These are phyloP conservation scores for Drosophila kepulauana DNA, from an alignment of 1,140 invertebrate species.

Conservation along the genomic window DNA sequence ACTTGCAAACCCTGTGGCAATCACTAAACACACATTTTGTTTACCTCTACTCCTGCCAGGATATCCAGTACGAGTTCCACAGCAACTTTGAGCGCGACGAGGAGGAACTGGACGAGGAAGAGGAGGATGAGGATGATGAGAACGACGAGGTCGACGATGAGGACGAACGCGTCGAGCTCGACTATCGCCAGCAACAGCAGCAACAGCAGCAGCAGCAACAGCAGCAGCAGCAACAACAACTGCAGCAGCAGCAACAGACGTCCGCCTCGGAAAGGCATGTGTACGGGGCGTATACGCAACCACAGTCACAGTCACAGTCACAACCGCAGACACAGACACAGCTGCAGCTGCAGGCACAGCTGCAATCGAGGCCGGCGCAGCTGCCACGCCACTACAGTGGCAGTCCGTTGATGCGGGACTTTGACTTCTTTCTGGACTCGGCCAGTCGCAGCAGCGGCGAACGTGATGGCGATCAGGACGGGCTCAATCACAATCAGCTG, in stretches of 20 bases:
- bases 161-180: constrained; percentile 58
- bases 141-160: constrained; percentile 68
- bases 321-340: constrained; percentile 45
- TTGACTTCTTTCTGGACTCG: constrained; percentile 84
- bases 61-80: constrained; percentile 84
- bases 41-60: constrained; percentile 43
- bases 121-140: constrained; percentile 68
- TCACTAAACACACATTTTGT: neutral
- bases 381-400: constrained; percentile 71
- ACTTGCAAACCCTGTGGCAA: too few relatives aligned
- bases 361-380: constrained; percentile 39
- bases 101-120: constrained; percentile 74
- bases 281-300: constrained; percentile 51
- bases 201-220: constrained; percentile 55
- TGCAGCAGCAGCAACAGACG: constrained; percentile 37
- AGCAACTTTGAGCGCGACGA: constrained; percentile 79
- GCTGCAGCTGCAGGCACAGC: constrained; percentile 36
- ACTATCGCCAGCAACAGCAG: constrained; percentile 65
- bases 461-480: constrained; percentile 73
- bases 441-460: constrained; percentile 83
- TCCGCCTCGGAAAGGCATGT: constrained; percentile 49
- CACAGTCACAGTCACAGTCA: constrained; percentile 34
- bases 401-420: constrained; percentile 80
- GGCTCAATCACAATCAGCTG: constrained; percentile 79
- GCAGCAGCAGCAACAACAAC: constrained; percentile 33